Conservation (phyloP, 2,113 vertebrate genomes). For the Takifugu bimaculatus region DNA sequence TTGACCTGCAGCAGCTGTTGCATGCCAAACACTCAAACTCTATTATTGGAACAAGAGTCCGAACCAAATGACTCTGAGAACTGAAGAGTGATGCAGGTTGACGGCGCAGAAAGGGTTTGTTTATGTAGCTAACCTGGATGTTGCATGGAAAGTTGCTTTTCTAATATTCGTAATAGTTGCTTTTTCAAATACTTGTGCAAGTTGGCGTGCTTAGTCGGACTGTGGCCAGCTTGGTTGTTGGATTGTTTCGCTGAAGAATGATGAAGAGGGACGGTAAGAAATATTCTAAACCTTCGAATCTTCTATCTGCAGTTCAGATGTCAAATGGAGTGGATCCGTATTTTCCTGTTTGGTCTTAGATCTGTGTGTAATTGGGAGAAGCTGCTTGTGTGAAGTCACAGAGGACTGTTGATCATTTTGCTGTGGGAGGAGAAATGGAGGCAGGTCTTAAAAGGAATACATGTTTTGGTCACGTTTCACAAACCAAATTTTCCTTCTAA, state of each 20-base stretch:
- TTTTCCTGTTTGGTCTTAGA: background rate
- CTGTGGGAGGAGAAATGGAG: slow-evolving; percentile 47
- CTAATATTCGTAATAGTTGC: background rate
- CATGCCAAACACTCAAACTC: slow-evolving; percentile 57
- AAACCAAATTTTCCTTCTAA: background rate
- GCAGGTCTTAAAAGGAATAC: slow-evolving; percentile 32
- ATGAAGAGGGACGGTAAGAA: slow-evolving; percentile 48
- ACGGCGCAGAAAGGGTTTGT: slow-evolving; percentile 1
- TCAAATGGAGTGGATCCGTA: background rate
- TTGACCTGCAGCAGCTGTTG: slow-evolving; percentile 51
- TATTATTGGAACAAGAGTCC: slow-evolving; percentile 72
- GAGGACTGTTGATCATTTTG: slow-evolving; percentile 24
- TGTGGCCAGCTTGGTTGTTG: too few relatives aligned
- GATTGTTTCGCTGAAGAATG: background rate
- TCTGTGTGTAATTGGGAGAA: slow-evolving; percentile 12
- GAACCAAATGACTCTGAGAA: slow-evolving; percentile 59
- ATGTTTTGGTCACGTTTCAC: slow-evolving; percentile 5
- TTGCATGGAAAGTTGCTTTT: slow-evolving; percentile 5
- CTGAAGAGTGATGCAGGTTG: slow-evolving; percentile 21
- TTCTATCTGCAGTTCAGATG: background rate
- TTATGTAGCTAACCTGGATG: background rate
- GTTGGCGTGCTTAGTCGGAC: slow-evolving; percentile 4
- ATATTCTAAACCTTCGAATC: background rate
- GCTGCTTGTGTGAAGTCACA: slow-evolving; percentile 22
- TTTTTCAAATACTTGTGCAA: slow-evolving; percentile 1